Evolutionary conservation across 2,888 invertebrate genomes (phyloP), one percentile per base, ranked within the genome.

Genomic region (Diarsia rubi): DNA sequence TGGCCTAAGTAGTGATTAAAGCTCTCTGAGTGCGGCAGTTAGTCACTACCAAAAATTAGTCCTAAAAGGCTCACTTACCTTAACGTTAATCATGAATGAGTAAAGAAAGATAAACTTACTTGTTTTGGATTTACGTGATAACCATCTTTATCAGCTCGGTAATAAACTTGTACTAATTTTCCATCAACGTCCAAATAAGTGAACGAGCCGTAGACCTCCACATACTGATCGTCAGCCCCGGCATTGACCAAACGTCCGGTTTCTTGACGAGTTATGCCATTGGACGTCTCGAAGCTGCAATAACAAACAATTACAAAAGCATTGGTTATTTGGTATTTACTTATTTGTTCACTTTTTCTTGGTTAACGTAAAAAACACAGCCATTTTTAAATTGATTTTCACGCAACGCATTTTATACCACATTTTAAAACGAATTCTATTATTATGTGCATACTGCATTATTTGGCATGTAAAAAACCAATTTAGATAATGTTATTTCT

Each of bases 191-290:
- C 89, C 4, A 68, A 85, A 76, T 92, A 93, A 0, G 88, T 81
- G 69, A 89, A 93, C 11, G 67, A 85, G 14, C 93, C 94, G 49
- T 79, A 5, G 3, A 94, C 91, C 3, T 80, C 75, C 3, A 92
- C 77, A 42, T 88, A 83, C 62, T 92, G 89, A 59, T 91, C 81
- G 9, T 88, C 82, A 71, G 86, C 65, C 0, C 93, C 92, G 42
- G 68, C 74, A 69, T 93, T 92, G 4, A 89, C 73, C 37, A 98
- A 89, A 83, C 93, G 97, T 24, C 98, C 98, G 64, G 94, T 93
- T 91, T 98, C 98, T 74, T 97, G 95, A 2, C 97, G 97, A 64
- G 90, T 93, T 81, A 98, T 97, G n/a, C 98, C 98, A 86, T 98
- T 97, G 1, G 97, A 97, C 63, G 98, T 97, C 89, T 97, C 97